Evolutionary conservation across 2,113 vertebrate genomes (phyloP).

Genomic region (Coptodon rendalli): DNA sequence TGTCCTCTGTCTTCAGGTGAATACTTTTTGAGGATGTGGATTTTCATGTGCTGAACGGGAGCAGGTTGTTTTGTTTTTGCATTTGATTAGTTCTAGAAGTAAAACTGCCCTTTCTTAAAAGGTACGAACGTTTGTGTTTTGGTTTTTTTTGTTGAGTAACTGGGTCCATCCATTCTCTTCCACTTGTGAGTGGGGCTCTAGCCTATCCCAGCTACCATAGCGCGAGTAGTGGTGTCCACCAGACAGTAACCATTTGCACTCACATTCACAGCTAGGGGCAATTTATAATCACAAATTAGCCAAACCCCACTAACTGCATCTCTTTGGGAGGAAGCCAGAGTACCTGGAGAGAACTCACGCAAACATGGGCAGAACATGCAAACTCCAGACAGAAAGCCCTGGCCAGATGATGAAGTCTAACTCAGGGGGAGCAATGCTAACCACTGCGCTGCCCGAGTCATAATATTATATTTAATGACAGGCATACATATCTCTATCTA

Average conservation of each 20-base stretch:
- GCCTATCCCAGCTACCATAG: neutral
- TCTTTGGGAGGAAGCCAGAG: neutral
- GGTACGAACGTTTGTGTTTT: neutral
- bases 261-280: neutral
- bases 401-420: neutral
- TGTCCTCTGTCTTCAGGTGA: neutral
- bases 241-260: neutral
- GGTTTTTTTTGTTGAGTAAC: neutral
- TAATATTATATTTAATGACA: neutral
- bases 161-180: neutral
- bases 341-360: neutral
- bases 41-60: neutral
- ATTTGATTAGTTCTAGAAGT: neutral
- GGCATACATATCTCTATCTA: neutral
- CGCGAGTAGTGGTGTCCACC: neutral
- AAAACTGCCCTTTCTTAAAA: neutral
- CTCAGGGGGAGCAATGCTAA: neutral
- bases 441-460: neutral
- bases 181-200: neutral
- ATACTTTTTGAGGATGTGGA: neutral
- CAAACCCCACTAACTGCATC: neutral
- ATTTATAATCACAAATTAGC: neutral
- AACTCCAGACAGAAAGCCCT: neutral
- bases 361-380: neutral
- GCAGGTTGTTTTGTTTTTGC: neutral